A percentile compares a stretch with the other conserved stretches of the same genome.
Conservation (phyloP, 2,797 vertebrate genomes). For the Tadarida brasiliensis region DNA sequence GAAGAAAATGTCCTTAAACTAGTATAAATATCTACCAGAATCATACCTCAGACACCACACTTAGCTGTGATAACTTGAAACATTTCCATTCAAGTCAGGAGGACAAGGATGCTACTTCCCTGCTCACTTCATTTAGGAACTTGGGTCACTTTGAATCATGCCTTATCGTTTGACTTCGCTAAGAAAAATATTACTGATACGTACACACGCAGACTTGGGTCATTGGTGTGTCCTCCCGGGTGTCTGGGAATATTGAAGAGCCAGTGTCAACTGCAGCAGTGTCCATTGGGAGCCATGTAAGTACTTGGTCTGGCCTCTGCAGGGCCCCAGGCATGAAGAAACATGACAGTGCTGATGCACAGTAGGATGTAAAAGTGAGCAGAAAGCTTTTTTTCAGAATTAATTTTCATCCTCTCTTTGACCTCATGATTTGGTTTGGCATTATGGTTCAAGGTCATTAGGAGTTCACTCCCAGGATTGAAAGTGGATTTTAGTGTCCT, state of each 20-base stretch:
- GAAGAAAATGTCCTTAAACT: not conserved
- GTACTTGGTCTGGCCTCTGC: not conserved
- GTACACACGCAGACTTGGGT: not conserved
- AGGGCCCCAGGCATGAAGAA: not conserved
- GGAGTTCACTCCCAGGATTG: not conserved
- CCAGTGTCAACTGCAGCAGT: not conserved
- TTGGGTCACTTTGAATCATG: not conserved
- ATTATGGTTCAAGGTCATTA: not conserved
- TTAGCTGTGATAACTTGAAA: not conserved
- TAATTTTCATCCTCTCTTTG: not conserved
- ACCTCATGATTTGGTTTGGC: constrained; percentile 1
- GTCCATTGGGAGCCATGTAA: not conserved
- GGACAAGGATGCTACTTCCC: not conserved
- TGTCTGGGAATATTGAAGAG: not conserved
- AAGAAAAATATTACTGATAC: not conserved
- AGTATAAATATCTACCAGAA: not conserved
- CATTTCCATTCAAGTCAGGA: fast-evolving
- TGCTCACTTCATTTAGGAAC: not conserved
- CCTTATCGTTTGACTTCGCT: not conserved
- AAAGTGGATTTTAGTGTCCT: not conserved
- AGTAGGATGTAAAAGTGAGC: not conserved
- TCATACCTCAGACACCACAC: not conserved
- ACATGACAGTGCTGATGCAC: not conserved
- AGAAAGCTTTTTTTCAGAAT: not conserved
- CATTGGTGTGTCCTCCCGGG: no score